phyloP scores from a whole-genome alignment of 1,140 invertebrate genomes.

The Drosophila prosaltans region DNA sequence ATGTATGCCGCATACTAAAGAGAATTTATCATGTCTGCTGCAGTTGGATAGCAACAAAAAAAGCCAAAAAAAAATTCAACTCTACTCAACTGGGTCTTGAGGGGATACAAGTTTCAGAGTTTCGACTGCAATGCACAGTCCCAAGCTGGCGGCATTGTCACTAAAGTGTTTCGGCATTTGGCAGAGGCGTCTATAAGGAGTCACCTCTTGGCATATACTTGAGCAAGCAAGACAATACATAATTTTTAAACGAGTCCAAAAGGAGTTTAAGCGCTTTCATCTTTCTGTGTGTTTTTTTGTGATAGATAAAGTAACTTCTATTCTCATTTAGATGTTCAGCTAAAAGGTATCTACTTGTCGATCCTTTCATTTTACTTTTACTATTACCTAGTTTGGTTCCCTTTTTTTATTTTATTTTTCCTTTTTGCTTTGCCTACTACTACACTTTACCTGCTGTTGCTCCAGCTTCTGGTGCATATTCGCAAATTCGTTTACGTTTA shows the following conservation, averaged over 20 bases:
- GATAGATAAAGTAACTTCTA: not conserved
- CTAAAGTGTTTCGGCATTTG: slow-evolving; percentile 66
- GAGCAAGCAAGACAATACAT: too few species aligned
- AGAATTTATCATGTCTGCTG: slow-evolving; percentile 77
- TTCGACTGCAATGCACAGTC: slow-evolving; percentile 52
- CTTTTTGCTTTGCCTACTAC: too few species aligned
- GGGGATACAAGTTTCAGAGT: slow-evolving; percentile 27
- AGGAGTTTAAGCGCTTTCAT: too few species aligned
- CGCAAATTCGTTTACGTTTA: slow-evolving; percentile 77
- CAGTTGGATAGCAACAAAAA: slow-evolving; percentile 39
- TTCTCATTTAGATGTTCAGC: not conserved
- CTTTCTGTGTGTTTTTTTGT: too few species aligned
- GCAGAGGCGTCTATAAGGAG: not conserved
- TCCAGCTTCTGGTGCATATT: slow-evolving; percentile 57
- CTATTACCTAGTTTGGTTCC: slow-evolving; percentile 1
- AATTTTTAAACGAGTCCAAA: too few species aligned
- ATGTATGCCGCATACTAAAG: slow-evolving; percentile 81
- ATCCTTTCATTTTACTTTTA: not conserved
- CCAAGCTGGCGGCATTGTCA: slow-evolving; percentile 57
- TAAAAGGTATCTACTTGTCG: slow-evolving; percentile 7
- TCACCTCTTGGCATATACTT: too few species aligned
- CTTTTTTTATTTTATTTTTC: not conserved
- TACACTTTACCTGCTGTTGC: slow-evolving; percentile 34
- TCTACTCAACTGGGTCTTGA: slow-evolving; percentile 17
- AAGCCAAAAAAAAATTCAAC: slow-evolving; percentile 5